A percentile compares a stretch with the other conserved stretches of the same genome.
Evolutionary conservation across 2,888 invertebrate genomes (phyloP).

Genomic region (Tridacna gigas): DNA sequence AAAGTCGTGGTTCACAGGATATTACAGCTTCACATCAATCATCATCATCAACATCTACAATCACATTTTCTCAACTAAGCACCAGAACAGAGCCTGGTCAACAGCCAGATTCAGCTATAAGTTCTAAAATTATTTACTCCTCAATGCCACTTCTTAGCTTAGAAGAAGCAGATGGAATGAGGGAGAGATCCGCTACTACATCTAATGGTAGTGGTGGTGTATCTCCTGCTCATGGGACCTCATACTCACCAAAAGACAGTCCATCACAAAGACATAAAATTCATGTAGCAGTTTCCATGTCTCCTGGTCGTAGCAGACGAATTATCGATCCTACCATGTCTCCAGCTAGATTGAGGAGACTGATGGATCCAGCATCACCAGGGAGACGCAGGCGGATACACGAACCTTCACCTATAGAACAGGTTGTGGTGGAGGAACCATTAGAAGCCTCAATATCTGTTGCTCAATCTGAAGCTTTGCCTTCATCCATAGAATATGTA

Average conservation of each 20-base stretch:
- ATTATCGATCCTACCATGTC: conserved; percentile 61
- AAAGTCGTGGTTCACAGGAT: conserved; percentile 54
- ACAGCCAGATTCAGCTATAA: conserved; percentile 73
- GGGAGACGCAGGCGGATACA: conserved; percentile 51
- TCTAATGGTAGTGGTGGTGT: conserved; percentile 37
- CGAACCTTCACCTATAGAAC: conserved; percentile 56
- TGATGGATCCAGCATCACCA: conserved; percentile 56
- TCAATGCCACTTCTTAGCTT: conserved; percentile 76
- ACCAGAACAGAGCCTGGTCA: conserved; percentile 47
- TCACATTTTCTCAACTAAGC: conserved; percentile 62
- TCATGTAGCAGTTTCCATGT: conserved; percentile 67
- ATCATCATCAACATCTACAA: conserved; percentile 68
- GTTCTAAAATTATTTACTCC: conserved; percentile 68
- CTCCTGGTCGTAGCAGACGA: conserved; percentile 60
- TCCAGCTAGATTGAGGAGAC: conserved; percentile 48
- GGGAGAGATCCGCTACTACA: conserved; percentile 70
- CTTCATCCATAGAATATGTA: conserved; percentile 46
- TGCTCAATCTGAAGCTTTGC: conserved; percentile 56
- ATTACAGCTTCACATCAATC: conserved; percentile 57
- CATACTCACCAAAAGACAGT: conserved; percentile 53
- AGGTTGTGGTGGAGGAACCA: conserved; percentile 58
- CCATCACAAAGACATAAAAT: conserved; percentile 65
- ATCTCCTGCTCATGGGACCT: conserved; percentile 26
- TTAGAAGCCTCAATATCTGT: conserved; percentile 49
- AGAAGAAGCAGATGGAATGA: conserved; percentile 65